Conservation (phyloP, 2,797 vertebrate species). For the Rhinoraja longicauda region DNA sequence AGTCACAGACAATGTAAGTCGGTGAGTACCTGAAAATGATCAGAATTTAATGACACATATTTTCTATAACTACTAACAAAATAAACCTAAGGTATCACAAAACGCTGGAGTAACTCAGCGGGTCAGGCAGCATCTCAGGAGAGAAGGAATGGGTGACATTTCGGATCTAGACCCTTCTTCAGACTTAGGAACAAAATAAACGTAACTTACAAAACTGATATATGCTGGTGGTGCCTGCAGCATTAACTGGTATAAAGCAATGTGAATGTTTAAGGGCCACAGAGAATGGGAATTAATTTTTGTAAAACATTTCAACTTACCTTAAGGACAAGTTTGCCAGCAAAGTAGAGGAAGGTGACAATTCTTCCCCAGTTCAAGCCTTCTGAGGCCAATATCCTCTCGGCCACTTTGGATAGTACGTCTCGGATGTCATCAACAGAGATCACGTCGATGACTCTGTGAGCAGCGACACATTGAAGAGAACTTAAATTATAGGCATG, state of each 20-base stretch:
- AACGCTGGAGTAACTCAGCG: no score
- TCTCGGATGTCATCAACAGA: slow-evolving; percentile 57
- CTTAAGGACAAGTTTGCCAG: slow-evolving; percentile 61
- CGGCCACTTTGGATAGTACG: slow-evolving; percentile 62
- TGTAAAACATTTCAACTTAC: slow-evolving; percentile 46
- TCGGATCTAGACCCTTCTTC: no score
- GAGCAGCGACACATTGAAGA: slow-evolving; percentile 5
- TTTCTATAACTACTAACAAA: background rate
- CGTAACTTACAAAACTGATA: background rate
- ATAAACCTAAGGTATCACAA: no score
- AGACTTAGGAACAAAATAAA: background rate
- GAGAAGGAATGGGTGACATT: no score
- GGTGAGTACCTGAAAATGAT: no score
- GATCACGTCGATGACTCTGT: slow-evolving; percentile 60
- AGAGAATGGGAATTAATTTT: background rate
- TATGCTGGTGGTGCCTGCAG: background rate
- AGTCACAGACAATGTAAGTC: no score
- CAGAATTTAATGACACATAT: no score
- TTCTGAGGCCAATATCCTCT: slow-evolving; percentile 56
- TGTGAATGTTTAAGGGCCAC: background rate
- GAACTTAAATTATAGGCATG: background rate
- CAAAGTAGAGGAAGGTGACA: slow-evolving; percentile 63
- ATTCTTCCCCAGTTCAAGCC: slow-evolving; percentile 67
- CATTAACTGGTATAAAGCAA: background rate
- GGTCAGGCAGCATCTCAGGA: no score